A percentile compares a stretch with the other conserved stretches of the same genome.
These are phyloP conservation scores for Pipra filicauda DNA, from an alignment of 2,113 vertebrate genomes.

Conservation along the genomic window DNA sequence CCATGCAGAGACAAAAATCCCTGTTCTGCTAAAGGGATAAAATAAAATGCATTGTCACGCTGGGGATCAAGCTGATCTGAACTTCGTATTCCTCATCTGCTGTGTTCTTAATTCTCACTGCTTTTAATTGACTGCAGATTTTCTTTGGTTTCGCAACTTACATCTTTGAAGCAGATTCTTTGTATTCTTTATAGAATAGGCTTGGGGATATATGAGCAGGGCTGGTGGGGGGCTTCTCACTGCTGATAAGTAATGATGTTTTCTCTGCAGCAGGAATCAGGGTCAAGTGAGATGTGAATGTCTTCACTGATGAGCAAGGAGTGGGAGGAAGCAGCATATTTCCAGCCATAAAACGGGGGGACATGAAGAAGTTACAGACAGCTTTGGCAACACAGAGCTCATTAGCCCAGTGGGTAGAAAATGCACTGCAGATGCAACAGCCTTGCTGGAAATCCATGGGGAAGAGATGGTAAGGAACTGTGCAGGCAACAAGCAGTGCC, in stretches of 20 bases:
- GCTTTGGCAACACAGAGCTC: not conserved
- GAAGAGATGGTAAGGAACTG: not conserved
- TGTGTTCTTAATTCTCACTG: not conserved
- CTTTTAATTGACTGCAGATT: conserved; percentile 32
- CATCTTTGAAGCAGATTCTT: not conserved
- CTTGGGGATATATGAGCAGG: not conserved
- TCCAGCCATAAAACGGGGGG: not conserved
- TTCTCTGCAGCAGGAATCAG: not conserved
- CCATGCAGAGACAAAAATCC: conserved; percentile 6
- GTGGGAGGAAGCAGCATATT: not conserved
- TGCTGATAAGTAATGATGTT: not conserved
- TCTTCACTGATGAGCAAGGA: not conserved
- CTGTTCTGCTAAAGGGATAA: not conserved
- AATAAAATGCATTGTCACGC: not conserved
- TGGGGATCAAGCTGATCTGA: conserved; percentile 33
- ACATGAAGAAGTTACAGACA: not conserved
- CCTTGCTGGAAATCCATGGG: not conserved
- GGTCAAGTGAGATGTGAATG: rapidly evolving
- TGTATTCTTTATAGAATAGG: not conserved
- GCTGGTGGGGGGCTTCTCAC: not conserved
- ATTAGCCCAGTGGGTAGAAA: not conserved
- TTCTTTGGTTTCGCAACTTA: not conserved
- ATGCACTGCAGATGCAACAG: not conserved
- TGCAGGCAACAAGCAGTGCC: not conserved
- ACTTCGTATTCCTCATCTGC: not conserved